Percentiles rank a stretch among this genome's conserved stretches.
Evolutionary conservation across 1,140 invertebrate genomes (phyloP).

Genomic region (Rhysida immarginata): DNA sequence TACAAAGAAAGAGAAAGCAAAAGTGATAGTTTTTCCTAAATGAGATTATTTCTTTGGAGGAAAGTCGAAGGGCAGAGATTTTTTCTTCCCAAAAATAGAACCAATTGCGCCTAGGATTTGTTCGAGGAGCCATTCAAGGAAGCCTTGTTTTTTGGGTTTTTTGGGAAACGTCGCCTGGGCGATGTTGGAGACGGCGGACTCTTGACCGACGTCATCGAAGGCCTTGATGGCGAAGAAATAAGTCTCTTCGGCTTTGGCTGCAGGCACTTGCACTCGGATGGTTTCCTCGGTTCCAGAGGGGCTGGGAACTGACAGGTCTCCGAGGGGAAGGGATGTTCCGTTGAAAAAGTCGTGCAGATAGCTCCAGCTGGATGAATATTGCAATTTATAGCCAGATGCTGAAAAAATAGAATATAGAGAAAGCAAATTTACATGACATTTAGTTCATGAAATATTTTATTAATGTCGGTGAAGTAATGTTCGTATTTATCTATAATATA

Average conservation of each 20-base stretch:
- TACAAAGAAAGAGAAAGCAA: too few species aligned
- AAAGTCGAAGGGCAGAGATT: too few species aligned
- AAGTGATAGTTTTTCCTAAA: too few species aligned
- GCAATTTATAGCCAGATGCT: background rate
- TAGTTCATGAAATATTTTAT: background rate
- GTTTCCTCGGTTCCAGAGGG: background rate
- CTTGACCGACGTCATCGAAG: background rate
- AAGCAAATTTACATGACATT: background rate
- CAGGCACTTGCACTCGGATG: background rate
- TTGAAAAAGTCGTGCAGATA: background rate
- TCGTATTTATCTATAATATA: background rate
- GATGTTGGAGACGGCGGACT: background rate
- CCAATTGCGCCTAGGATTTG: too few species aligned
- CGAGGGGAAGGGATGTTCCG: background rate
- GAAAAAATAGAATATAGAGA: background rate
- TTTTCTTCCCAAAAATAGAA: too few species aligned
- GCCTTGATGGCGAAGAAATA: background rate
- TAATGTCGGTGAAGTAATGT: background rate
- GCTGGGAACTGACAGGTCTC: background rate
- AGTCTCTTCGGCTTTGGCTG: too few species aligned
- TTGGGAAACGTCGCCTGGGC: too few species aligned
- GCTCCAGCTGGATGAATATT: background rate
- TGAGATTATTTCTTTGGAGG: too few species aligned
- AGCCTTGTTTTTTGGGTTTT: too few species aligned
- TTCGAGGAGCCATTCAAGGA: too few species aligned